A percentile compares a stretch with the other conserved stretches of the same genome.
phyloP scores from a whole-genome alignment of 2,113 vertebrate genomes.

The Galbula dea region DNA sequence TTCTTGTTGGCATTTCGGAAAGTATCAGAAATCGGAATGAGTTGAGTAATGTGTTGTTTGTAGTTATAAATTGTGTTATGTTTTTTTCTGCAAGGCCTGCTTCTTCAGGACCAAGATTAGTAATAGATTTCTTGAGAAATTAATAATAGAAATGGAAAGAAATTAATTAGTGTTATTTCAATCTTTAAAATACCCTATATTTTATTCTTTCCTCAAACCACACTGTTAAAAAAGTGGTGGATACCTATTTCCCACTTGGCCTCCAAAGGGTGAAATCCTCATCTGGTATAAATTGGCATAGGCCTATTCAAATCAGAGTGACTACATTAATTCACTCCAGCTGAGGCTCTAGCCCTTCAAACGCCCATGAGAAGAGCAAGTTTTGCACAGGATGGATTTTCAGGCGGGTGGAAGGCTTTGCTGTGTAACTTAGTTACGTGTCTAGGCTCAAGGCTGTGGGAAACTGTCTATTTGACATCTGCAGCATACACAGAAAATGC shows the following conservation, averaged over 20 bases:
- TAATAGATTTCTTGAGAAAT: neutral
- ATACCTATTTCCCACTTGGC: constrained; percentile 35
- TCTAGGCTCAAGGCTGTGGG: neutral
- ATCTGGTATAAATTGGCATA: constrained; percentile 32
- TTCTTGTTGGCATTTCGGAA: neutral
- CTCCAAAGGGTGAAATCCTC: constrained; percentile 32
- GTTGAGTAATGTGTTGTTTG: neutral
- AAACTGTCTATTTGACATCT: constrained; percentile 27
- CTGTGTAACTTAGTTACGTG: neutral
- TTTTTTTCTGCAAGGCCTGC: neutral
- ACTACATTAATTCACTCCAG: constrained; percentile 39
- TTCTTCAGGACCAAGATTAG: neutral
- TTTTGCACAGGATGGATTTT: constrained; percentile 20
- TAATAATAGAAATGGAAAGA: neutral
- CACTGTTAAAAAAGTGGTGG: neutral
- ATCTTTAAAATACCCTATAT: neutral
- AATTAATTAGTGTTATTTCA: neutral
- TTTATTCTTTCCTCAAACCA: neutral
- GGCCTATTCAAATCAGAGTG: constrained; percentile 23
- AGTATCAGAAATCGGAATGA: neutral
- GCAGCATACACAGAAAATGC: neutral
- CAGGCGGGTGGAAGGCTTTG: neutral
- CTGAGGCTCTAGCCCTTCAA: constrained; percentile 21
- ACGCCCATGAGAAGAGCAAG: neutral
- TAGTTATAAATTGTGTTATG: neutral